Conservation (phyloP, 2,797 vertebrate genomes). For the Poeciliopsis presidionis region DNA sequence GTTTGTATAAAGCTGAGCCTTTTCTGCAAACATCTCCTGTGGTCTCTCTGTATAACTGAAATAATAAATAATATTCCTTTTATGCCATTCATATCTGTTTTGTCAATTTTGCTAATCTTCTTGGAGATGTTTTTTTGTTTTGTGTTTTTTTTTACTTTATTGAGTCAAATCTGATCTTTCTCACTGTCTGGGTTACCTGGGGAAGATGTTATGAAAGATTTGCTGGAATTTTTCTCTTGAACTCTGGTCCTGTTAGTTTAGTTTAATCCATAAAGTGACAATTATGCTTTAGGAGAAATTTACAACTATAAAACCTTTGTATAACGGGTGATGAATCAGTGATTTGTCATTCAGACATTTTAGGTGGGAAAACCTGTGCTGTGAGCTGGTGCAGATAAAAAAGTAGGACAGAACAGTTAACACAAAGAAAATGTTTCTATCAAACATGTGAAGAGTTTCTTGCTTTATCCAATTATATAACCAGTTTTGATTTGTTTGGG, state of each 20-base stretch:
- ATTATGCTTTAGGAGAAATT: neutral
- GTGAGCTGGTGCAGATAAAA: neutral
- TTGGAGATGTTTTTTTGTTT: neutral
- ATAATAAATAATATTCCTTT: neutral
- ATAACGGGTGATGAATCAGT: neutral
- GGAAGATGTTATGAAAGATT: neutral
- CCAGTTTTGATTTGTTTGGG: neutral
- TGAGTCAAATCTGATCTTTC: neutral
- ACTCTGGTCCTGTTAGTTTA: neutral
- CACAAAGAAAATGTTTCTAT: neutral
- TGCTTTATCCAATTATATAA: neutral
- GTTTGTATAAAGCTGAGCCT: slow-evolving; percentile 9
- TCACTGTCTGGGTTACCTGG: neutral
- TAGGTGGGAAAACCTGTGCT: neutral
- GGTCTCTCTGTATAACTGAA: neutral
- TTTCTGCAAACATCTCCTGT: slow-evolving; percentile 9
- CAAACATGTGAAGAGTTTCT: neutral
- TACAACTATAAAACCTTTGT: neutral
- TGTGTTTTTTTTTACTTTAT: neutral
- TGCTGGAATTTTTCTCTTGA: neutral
- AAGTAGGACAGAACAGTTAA: neutral
- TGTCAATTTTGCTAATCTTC: neutral
- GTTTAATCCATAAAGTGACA: neutral
- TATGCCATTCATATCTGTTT: neutral
- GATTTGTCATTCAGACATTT: neutral